Conservation (phyloP, 2,797 vertebrate species). For the Molossus alvarezi region DNA sequence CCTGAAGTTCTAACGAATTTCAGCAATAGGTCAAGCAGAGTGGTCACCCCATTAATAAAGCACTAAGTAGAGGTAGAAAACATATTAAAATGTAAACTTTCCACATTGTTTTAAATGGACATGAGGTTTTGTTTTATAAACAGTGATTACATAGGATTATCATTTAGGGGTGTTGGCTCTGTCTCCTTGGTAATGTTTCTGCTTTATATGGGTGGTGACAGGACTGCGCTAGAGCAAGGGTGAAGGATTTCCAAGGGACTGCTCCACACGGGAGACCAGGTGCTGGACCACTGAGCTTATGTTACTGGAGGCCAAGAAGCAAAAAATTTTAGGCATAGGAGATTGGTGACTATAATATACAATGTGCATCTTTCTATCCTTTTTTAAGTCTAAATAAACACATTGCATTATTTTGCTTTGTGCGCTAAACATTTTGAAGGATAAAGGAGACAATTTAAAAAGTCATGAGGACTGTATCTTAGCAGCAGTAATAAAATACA, state of each 20-base stretch:
- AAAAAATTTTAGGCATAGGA: constrained; percentile 34
- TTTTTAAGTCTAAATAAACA: constrained; percentile 67
- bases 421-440: constrained; percentile 52
- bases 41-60: constrained; percentile 88
- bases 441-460: constrained; percentile 58
- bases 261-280: constrained; percentile 18
- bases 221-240: constrained; percentile 77
- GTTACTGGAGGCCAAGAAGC: constrained; percentile 67
- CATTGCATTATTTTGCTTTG: constrained; percentile 73
- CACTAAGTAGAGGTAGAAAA: constrained; percentile 85
- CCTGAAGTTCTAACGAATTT: constrained; percentile 87
- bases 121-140: constrained; percentile 43
- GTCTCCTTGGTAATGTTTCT: constrained; percentile 85
- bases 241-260: constrained; percentile 78
- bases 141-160: background rate
- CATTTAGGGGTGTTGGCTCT: constrained; percentile 66
- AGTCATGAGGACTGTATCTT: constrained; percentile 63
- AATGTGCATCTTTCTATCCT: constrained; percentile 37
- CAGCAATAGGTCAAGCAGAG: constrained; percentile 89
- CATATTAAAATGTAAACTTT: constrained; percentile 79
- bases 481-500: background rate
- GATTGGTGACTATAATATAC: background rate
- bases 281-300: constrained; percentile 68
- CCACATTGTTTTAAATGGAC: constrained; percentile 35
- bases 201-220: constrained; percentile 69